Evolutionary conservation across 2,888 invertebrate genomes (phyloP), one percentile per base, ranked within the genome.

Genomic region (Azorinus chamasolen): DNA sequence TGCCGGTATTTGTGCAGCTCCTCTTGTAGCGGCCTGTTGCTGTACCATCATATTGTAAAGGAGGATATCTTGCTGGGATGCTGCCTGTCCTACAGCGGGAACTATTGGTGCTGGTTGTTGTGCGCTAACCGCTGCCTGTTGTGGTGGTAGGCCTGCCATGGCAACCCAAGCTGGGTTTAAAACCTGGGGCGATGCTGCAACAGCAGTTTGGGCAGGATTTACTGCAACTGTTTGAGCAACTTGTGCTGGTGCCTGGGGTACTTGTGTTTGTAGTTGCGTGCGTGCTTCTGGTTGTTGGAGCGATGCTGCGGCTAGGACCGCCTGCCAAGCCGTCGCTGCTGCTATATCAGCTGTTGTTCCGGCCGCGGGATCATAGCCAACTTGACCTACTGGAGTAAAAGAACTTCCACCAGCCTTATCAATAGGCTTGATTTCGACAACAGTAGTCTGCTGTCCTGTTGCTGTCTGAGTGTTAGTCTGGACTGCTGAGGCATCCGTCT

Each of bases 311-410:
- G n/a, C 22, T n/a, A 74, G 43, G 41, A 71, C 59, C 6, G 79
- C 74, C 48, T 71, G 66, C 79, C 79, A 79, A 0, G 79, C 79
- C 2, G 46, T 51, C 1, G 55, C 24, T 16, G 79, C 71, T 3
- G 80, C 72, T 1, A 32, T 61, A 50, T 76, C 76, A 10, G 70
- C 55, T 20, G 58, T 27, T 8, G 66, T 14, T 32, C 64, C 69
- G 5, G 10, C 32, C 32, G 32, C 32, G 10, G 32, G 32, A 32
- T 32, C 32, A 32, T 32, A 32, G 10, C 74, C 74, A 41, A 75
- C 74, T 22, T 59, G 41, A 1, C 74, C 74, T 12, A 75, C 53
- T 6, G 74, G 74, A 4, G 74, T 75, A 41, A 75, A 75, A 16
- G 68, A 74, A 10, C 32, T 32, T 10, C 32, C 32, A 10, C 32